A percentile compares a stretch with the other conserved stretches of the same genome.
Evolutionary conservation across 37 sponge, comb jelly and placozoan species (phyloP).

Genomic region (Aplysina aerophoba): DNA sequence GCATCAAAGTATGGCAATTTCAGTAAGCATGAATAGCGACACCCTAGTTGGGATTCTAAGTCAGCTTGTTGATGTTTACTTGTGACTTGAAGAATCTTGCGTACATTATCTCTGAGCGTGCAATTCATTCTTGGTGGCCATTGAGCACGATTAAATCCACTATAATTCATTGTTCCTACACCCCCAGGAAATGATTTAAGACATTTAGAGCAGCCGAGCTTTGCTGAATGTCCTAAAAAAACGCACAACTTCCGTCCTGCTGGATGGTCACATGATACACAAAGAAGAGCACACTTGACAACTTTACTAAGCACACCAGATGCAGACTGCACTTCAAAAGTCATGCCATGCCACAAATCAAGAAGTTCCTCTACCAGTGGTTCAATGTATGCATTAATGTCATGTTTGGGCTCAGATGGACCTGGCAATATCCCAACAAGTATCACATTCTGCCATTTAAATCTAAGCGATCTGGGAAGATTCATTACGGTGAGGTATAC

Average conservation of each 20-base stretch:
- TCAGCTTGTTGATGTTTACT: conserved; percentile 6
- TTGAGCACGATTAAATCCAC: conserved; percentile 6
- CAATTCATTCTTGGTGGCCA: conserved; percentile 21
- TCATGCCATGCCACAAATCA: conserved; percentile 43
- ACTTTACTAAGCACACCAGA: not conserved
- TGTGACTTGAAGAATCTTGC: not conserved
- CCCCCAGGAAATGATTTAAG: conserved; percentile 25
- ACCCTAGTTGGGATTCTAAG: conserved; percentile 34
- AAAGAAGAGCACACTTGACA: conserved; percentile 46
- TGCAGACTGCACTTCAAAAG: conserved; percentile 24
- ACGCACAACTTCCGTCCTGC: conserved; percentile 66
- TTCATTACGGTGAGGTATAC: conserved; percentile 55
- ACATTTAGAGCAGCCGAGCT: conserved; percentile 46
- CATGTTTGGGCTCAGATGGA: conserved; percentile 48
- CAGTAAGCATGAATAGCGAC: conserved; percentile 41
- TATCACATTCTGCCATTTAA: conserved; percentile 47
- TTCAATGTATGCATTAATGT: conserved; percentile 52
- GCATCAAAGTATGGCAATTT: conserved; percentile 44
- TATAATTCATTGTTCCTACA: conserved; percentile 31
- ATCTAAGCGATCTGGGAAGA: conserved; percentile 46
- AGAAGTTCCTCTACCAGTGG: conserved; percentile 54
- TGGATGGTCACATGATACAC: conserved; percentile 53
- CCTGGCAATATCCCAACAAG: conserved; percentile 69
- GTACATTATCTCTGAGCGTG: conserved; percentile 30
- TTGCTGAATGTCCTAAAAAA: conserved; percentile 49